Evolutionary conservation across 2,797 vertebrate species (phyloP).

Genomic region (Apodemus agrarius): DNA sequence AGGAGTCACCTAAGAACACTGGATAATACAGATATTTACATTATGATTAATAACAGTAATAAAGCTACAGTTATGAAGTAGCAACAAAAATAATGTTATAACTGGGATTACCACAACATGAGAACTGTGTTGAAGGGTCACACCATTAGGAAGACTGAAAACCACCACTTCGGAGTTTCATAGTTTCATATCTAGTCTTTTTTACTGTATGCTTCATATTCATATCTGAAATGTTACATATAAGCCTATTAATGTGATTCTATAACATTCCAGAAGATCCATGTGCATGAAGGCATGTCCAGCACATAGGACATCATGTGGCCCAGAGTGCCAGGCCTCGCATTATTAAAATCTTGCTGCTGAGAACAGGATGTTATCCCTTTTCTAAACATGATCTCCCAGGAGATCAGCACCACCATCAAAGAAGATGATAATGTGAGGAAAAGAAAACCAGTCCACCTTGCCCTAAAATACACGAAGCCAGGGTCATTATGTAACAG

Average conservation of each 20-base stretch:
- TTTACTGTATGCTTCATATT: background rate
- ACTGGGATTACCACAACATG: background rate
- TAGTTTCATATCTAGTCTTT: background rate
- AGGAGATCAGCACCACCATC: background rate
- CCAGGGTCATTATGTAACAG: background rate
- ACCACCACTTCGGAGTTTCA: background rate
- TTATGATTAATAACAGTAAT: background rate
- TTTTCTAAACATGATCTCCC: background rate
- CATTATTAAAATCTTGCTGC: background rate
- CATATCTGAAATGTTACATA: background rate
- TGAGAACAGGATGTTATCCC: too few species aligned
- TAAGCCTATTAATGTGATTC: background rate
- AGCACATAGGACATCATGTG: background rate
- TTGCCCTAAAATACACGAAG: background rate
- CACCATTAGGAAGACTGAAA: background rate
- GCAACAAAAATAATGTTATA: background rate
- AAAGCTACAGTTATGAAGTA: background rate
- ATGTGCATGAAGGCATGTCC: background rate
- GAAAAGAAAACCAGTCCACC: background rate
- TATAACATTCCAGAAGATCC: background rate
- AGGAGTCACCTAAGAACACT: background rate
- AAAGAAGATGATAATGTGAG: background rate
- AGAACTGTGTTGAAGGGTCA: background rate
- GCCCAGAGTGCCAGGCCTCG: accelerated
- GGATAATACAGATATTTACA: background rate